Evolutionary conservation across 2,797 vertebrate genomes (phyloP).

Genomic region (Erpetoichthys calabaricus): DNA sequence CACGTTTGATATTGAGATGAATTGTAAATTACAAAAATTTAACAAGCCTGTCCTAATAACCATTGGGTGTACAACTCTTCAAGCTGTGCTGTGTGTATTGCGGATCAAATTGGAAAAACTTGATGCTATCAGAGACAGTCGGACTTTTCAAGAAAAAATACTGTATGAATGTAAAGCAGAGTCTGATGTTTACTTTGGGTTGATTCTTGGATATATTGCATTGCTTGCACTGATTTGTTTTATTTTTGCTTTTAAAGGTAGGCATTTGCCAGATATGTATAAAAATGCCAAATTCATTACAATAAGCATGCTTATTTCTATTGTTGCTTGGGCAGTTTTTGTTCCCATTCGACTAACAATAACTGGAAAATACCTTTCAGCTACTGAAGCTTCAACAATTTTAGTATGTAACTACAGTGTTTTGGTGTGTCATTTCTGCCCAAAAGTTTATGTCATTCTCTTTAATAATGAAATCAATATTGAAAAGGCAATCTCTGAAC

Average conservation of each 20-base stretch:
- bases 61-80: constrained; percentile 21
- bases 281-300: constrained; percentile 31
- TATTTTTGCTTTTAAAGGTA: constrained; percentile 33
- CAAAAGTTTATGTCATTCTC: constrained; percentile 39
- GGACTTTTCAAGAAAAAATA: not conserved
- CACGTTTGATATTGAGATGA: constrained; percentile 18
- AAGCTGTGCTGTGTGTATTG: constrained; percentile 23
- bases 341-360: constrained; percentile 29
- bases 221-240: constrained; percentile 30
- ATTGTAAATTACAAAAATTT: constrained; percentile 19
- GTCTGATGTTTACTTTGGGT: constrained; percentile 1
- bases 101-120: constrained; percentile 23
- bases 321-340: constrained; percentile 38
- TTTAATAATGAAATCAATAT: constrained; percentile 26
- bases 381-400: constrained; percentile 26
- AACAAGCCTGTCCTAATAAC: constrained; percentile 29
- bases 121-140: accelerated
- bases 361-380: constrained; percentile 16
- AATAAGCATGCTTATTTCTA: constrained; percentile 38
- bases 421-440: constrained; percentile 36
- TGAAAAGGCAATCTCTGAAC: constrained; percentile 24
- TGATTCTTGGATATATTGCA: constrained; percentile 27
- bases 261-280: constrained; percentile 36
- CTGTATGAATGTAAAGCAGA: constrained; percentile 19
- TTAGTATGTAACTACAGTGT: constrained; percentile 36